A percentile compares a stretch with the other conserved stretches of the same genome.
phyloP scores from a whole-genome alignment of 1,140 invertebrate species.

The Diploscapter pachys region DNA sequence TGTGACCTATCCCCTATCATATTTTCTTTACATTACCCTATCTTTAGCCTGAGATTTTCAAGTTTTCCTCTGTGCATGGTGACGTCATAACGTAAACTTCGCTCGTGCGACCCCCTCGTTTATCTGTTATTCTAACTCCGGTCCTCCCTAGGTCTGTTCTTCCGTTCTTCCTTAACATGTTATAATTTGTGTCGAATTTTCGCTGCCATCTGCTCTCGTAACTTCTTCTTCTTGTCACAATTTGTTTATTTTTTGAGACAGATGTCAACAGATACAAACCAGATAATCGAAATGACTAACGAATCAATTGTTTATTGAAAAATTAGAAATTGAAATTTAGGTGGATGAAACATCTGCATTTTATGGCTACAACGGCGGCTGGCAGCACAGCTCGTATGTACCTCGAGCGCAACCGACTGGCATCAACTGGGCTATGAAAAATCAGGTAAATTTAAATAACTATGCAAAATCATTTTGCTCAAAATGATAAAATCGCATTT shows the following conservation, averaged over 20 bases:
- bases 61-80: too few relatives aligned
- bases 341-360: slow-evolving; percentile 36
- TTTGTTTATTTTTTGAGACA: neutral
- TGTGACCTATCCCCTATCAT: too few relatives aligned
- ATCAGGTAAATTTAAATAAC: slow-evolving; percentile 15
- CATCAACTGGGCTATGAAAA: slow-evolving; percentile 32
- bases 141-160: neutral
- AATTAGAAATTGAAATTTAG: slow-evolving; percentile 20
- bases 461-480: too few relatives aligned
- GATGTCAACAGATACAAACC: neutral
- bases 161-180: slow-evolving; percentile 4
- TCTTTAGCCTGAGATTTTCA: too few relatives aligned
- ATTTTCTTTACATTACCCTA: too few relatives aligned
- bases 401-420: slow-evolving; percentile 14
- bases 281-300: neutral
- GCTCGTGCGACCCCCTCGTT: too few relatives aligned
- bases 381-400: slow-evolving; percentile 27
- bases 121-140: neutral
- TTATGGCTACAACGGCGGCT: slow-evolving; percentile 32
- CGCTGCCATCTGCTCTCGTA: slow-evolving; percentile 11
- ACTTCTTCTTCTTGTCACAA: neutral
- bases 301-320: neutral
- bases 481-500: too few relatives aligned
- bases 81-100: too few relatives aligned
- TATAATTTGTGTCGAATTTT: slow-evolving; percentile 16